phyloP scores from a whole-genome alignment of 2,797 vertebrate genomes.

The Anabacerthia variegaticeps region DNA sequence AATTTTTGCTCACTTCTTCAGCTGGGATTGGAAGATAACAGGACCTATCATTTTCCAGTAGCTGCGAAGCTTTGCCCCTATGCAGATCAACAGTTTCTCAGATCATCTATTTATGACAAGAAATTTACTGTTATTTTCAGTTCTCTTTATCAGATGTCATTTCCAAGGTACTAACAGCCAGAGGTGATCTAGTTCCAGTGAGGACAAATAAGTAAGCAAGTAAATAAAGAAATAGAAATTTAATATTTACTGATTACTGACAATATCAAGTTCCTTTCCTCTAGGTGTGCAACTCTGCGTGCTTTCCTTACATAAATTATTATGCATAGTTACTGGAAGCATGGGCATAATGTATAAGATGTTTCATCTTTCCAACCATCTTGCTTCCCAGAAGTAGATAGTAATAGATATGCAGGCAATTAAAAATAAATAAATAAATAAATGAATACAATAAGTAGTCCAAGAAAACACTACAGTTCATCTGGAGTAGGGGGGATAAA shows the following conservation, averaged over 20 bases:
- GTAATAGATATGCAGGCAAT: neutral
- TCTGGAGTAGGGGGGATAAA: neutral
- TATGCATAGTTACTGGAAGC: neutral
- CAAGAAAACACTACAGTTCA: neutral
- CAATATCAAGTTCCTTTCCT: neutral
- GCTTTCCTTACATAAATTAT: neutral
- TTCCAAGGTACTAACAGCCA: neutral
- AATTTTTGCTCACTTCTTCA: neutral
- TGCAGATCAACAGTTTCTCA: neutral
- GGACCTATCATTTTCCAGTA: neutral
- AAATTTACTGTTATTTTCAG: neutral
- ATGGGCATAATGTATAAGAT: neutral
- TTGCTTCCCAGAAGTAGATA: neutral
- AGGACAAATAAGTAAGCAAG: neutral
- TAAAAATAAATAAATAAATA: neutral
- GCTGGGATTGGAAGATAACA: neutral
- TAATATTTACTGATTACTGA: neutral
- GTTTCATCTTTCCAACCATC: neutral
- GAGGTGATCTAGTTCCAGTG: neutral
- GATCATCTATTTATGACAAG: neutral
- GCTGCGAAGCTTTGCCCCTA: neutral
- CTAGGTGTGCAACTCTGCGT: neutral
- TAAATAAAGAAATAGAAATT: neutral
- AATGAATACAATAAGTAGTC: too few relatives aligned
- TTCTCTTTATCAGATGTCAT: neutral